phyloP scores from a whole-genome alignment of 1,140 invertebrate genomes.

The Mamestra configurata region DNA sequence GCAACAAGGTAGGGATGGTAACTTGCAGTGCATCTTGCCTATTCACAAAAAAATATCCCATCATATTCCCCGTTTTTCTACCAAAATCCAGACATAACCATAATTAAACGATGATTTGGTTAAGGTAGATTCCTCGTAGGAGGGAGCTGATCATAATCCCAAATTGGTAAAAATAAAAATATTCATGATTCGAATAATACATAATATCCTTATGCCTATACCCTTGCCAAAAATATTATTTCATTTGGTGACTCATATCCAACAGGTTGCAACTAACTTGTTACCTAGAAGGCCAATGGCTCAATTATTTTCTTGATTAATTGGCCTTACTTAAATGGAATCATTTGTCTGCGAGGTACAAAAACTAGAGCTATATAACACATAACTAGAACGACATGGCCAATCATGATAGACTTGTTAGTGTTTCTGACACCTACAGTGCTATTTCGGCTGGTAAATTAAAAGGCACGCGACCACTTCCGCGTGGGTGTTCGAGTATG shows the following conservation, averaged over 20 bases:
- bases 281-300: neutral
- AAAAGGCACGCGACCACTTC: neutral
- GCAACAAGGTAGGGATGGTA: no score
- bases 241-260: neutral
- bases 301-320: conserved; percentile 9
- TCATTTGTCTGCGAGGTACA: neutral
- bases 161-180: no score
- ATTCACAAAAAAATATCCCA: no score
- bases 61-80: no score
- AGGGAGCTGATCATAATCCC: no score
- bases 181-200: no score
- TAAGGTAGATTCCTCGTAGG: no score
- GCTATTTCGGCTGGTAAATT: neutral
- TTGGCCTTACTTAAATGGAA: neutral
- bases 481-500: neutral
- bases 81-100: no score
- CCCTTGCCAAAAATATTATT: neutral
- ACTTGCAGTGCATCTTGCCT: no score
- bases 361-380: neutral
- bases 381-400: no score
- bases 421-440: neutral
- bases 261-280: neutral
- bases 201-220: neutral
- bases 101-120: no score
- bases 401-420: neutral